These are phyloP conservation scores for Antennarius maculatus DNA, from an alignment of 2,797 vertebrate genomes.

Conservation along the genomic window DNA sequence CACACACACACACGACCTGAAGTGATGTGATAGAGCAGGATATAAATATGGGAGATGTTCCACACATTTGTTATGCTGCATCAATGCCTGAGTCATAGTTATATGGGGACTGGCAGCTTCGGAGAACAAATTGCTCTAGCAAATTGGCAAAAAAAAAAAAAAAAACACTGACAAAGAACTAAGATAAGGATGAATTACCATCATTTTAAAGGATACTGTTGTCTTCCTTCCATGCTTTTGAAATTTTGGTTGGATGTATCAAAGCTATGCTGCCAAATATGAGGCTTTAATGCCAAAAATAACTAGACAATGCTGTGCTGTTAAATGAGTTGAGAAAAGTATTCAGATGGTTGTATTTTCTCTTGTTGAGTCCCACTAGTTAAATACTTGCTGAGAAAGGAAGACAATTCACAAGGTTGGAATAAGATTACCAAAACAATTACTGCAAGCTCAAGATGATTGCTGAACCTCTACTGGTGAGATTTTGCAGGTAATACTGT, in stretches of 20 bases:
- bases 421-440: no score
- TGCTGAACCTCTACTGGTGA: no score
- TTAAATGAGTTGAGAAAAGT: not conserved
- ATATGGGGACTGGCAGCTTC: constrained; percentile 54
- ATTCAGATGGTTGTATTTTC: constrained; percentile 7
- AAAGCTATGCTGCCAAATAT: constrained; percentile 18
- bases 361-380: not conserved
- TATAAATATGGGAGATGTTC: constrained; percentile 49
- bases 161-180: constrained; percentile 29
- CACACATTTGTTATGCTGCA: constrained; percentile 56
- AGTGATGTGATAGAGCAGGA: constrained; percentile 34
- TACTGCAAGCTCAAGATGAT: no score
- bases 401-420: not conserved
- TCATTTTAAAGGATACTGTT: constrained; percentile 10
- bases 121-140: constrained; percentile 46
- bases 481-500: no score
- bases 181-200: constrained; percentile 31
- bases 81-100: constrained; percentile 63
- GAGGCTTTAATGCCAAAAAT: constrained; percentile 22
- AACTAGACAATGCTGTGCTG: constrained; percentile 2
- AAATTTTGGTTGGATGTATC: constrained; percentile 15
- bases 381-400: not conserved
- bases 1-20: constrained; percentile 30
- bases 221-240: constrained; percentile 5
- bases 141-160: constrained; percentile 28